Evolutionary conservation across 2,797 vertebrate genomes (phyloP).

Genomic region (Acridotheres tristis): DNA sequence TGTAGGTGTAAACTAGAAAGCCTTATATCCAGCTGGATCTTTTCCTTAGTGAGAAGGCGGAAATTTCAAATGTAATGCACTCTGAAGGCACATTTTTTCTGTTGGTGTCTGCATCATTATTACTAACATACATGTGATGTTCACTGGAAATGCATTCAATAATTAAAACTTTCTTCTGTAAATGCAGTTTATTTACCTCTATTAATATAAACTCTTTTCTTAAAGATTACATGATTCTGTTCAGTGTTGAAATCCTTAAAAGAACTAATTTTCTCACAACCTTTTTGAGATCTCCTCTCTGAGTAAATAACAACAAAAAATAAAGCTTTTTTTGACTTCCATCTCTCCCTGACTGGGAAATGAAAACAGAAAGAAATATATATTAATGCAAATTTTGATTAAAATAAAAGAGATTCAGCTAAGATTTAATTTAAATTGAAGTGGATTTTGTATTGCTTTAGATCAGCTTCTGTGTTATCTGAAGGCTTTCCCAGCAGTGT

Average conservation of each 20-base stretch:
- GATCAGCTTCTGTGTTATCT: neutral
- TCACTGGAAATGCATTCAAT: neutral
- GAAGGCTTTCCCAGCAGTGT: neutral
- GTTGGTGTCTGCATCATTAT: neutral
- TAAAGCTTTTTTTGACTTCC: neutral
- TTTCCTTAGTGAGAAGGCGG: neutral
- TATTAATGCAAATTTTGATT: neutral
- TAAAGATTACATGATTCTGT: neutral
- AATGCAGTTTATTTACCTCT: neutral
- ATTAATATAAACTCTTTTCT: neutral
- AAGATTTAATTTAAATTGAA: neutral
- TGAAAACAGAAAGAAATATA: neutral
- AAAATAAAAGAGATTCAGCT: neutral
- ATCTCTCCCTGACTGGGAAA: neutral
- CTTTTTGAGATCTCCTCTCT: neutral
- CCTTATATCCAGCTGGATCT: neutral
- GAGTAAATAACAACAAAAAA: neutral
- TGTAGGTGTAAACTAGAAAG: neutral
- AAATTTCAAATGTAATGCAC: neutral
- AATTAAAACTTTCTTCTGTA: neutral
- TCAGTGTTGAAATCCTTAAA: neutral
- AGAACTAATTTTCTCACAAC: neutral
- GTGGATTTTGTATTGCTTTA: neutral
- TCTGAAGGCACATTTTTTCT: neutral
- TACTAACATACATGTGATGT: neutral